Conservation (phyloP, 2,888 invertebrate genomes). For the Chrysina gloriosa region DNA sequence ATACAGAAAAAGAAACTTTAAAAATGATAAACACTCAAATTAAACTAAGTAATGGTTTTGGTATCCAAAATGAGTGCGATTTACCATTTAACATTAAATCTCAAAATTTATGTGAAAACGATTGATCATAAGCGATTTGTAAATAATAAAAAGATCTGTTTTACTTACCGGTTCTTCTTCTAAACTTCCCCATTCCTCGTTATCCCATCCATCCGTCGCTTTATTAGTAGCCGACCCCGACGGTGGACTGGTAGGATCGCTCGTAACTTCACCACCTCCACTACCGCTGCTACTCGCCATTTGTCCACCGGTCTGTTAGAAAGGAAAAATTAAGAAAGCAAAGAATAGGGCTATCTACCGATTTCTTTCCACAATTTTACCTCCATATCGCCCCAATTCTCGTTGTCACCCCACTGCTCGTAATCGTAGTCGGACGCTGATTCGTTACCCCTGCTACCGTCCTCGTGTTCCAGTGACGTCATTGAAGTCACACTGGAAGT, state of each 20-base stretch:
- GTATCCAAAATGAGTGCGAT: no score
- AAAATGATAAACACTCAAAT: no score
- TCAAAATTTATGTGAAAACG: no score
- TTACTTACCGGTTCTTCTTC: conserved; percentile 81
- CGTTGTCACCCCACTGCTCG: conserved; percentile 87
- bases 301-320: conserved; percentile 60
- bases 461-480: conserved; percentile 85
- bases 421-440: conserved; percentile 89
- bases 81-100: no score
- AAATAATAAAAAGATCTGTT: not conserved
- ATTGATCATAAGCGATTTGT: no score
- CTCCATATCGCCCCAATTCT: conserved; percentile 92
- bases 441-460: conserved; percentile 77
- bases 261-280: conserved; percentile 64
- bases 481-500: conserved; percentile 90
- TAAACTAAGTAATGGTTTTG: no score
- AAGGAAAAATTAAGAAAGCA: not conserved
- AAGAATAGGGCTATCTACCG: conserved; percentile 52
- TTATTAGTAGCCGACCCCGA: conserved; percentile 65
- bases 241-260: conserved; percentile 67
- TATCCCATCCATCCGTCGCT: conserved; percentile 78
- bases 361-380: conserved; percentile 60
- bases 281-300: conserved; percentile 64
- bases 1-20: no score
- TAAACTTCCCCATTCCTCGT: conserved; percentile 88